Percentiles rank a stretch among this genome's conserved stretches.
Conservation (phyloP, 2,888 invertebrate species). For the Cerceris rybyensis region DNA sequence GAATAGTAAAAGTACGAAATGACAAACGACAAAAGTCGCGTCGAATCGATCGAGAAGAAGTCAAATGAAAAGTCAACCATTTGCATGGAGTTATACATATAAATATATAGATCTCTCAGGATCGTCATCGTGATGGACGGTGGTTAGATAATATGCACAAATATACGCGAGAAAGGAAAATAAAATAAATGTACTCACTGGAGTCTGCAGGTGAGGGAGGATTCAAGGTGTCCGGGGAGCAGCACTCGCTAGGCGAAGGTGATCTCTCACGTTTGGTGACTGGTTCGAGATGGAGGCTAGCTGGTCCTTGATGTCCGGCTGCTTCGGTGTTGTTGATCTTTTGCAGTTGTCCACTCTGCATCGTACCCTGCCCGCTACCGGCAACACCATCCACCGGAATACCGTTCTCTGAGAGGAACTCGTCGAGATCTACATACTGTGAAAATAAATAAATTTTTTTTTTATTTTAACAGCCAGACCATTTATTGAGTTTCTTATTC, state of each 20-base stretch:
- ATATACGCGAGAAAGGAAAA: background rate
- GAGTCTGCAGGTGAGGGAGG: conserved; percentile 95
- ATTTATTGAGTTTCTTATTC: too few species aligned
- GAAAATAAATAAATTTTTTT: conserved; percentile 30
- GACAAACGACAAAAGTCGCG: too few species aligned
- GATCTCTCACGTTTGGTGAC: conserved; percentile 93
- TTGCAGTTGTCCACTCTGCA: conserved; percentile 79
- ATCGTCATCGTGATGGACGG: conserved; percentile 36
- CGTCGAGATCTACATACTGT: conserved; percentile 98
- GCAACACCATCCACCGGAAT: conserved; percentile 91
- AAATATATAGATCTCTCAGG: too few species aligned
- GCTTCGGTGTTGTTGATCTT: conserved; percentile 78
- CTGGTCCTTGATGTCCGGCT: conserved; percentile 85
- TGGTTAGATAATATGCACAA: conserved; percentile 12
- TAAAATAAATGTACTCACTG: conserved; percentile 85
- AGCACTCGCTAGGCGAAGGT: conserved; percentile 93
- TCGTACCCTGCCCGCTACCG: conserved; percentile 82
- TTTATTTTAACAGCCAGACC: conserved; percentile 29
- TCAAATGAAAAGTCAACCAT: background rate
- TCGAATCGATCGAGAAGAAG: background rate
- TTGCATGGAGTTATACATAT: background rate
- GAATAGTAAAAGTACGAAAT: too few species aligned
- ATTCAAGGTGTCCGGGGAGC: conserved; percentile 94
- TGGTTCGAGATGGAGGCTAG: conserved; percentile 86
- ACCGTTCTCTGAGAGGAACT: conserved; percentile 97